Conservation (phyloP, 2,888 invertebrate species). For the Nomada hirtipes region DNA sequence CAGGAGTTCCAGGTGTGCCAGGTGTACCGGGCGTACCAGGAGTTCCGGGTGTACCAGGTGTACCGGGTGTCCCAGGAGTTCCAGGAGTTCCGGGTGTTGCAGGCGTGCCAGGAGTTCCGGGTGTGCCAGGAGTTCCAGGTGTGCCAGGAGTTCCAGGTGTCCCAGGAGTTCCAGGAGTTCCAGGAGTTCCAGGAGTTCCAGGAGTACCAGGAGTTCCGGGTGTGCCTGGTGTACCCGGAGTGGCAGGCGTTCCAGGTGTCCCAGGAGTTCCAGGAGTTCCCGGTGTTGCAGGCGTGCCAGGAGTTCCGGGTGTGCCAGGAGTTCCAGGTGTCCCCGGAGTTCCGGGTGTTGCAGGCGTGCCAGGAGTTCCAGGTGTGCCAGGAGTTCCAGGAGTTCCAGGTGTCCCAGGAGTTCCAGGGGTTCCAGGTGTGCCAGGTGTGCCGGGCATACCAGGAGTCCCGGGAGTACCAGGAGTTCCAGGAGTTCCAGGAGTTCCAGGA, state of each 20-base stretch:
- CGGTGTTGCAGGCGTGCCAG: slow-evolving; percentile 57
- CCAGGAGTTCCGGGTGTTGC: slow-evolving; percentile 53
- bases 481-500: slow-evolving; percentile 55
- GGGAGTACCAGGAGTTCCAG: slow-evolving; percentile 43
- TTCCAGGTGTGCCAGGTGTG: no score
- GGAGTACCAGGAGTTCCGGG: slow-evolving; percentile 46
- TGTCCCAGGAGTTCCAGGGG: slow-evolving; percentile 61
- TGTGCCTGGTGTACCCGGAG: slow-evolving; percentile 46
- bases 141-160: slow-evolving; percentile 61
- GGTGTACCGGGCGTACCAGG: slow-evolving; percentile 48
- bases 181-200: slow-evolving; percentile 65
- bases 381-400: slow-evolving; percentile 62
- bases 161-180: slow-evolving; percentile 48
- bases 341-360: slow-evolving; percentile 53
- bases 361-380: slow-evolving; percentile 53
- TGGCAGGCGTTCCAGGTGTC: slow-evolving; percentile 53
- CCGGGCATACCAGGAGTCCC: slow-evolving; percentile 80
- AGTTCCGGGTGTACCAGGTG: slow-evolving; percentile 41
- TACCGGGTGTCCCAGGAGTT: slow-evolving; percentile 53
- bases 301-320: slow-evolving; percentile 47
- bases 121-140: slow-evolving; percentile 73
- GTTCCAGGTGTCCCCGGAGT: slow-evolving; percentile 62
- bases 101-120: slow-evolving; percentile 47
- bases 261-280: slow-evolving; percentile 74
- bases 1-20: slow-evolving; percentile 75